Evolutionary conservation across 2,113 vertebrate genomes (phyloP).

Genomic region (Zosterops pallidus): DNA sequence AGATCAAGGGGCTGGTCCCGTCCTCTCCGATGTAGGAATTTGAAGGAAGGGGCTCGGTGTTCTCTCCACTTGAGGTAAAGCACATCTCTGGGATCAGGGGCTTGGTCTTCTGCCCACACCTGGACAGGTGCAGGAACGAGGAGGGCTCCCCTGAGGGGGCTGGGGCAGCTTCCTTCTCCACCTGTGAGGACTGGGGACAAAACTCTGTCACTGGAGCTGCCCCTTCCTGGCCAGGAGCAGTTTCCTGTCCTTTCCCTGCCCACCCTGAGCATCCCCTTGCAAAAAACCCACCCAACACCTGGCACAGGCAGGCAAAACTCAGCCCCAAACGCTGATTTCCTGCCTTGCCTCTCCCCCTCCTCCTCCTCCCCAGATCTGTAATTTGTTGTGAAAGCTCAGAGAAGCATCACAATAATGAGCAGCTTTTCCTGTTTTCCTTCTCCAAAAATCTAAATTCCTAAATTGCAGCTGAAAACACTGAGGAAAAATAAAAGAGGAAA

Average conservation of each 20-base stretch:
- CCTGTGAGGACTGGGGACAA: constrained; percentile 61
- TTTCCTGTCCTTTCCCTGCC: rapidly evolving
- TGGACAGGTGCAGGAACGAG: constrained; percentile 42
- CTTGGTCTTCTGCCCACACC: constrained; percentile 79
- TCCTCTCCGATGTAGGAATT: constrained; percentile 88
- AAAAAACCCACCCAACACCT: background rate
- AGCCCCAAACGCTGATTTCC: background rate
- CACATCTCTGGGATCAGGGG: constrained; percentile 97
- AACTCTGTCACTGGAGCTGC: rapidly evolving
- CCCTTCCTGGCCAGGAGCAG: background rate
- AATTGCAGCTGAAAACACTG: background rate
- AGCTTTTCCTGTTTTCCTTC: background rate
- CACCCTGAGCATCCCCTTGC: background rate
- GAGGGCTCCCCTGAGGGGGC: background rate
- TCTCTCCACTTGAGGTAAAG: constrained; percentile 88
- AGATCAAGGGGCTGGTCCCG: constrained; percentile 87
- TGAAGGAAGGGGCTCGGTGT: constrained; percentile 87
- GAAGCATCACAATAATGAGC: background rate
- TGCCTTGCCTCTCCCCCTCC: background rate
- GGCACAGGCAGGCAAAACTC: background rate
- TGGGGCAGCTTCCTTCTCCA: constrained; percentile 68
- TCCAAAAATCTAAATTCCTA: background rate
- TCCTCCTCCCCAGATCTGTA: background rate
- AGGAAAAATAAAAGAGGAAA: background rate
- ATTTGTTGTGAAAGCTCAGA: background rate